phyloP scores from a whole-genome alignment of 2,888 invertebrate species.

The Meloe dianella region DNA sequence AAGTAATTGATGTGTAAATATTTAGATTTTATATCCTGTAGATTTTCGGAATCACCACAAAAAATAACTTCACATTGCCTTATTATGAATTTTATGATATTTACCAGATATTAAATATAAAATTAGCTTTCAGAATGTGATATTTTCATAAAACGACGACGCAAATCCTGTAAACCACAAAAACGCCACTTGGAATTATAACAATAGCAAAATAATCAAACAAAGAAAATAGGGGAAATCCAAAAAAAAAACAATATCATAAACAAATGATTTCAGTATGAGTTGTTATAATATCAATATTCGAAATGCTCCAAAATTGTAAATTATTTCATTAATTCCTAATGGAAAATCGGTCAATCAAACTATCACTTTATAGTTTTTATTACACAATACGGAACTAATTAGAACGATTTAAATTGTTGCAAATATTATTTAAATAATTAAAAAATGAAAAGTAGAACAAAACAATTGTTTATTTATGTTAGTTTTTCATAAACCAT shows the following conservation, averaged over 20 bases:
- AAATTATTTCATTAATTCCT: neutral
- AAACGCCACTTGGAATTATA: too few species aligned
- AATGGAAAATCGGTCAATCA: neutral
- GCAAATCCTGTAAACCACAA: too few species aligned
- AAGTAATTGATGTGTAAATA: neutral
- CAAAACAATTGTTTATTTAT: neutral
- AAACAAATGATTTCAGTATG: neutral
- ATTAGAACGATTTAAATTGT: neutral
- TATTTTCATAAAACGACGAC: neutral
- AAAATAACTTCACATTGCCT: neutral
- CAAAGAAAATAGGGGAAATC: neutral
- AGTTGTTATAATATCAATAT: neutral
- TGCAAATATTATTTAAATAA: neutral
- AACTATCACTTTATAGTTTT: neutral
- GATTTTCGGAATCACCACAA: neutral
- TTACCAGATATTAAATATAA: neutral
- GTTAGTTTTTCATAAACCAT: neutral
- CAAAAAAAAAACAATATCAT: neutral
- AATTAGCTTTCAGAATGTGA: neutral
- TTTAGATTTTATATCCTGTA: neutral
- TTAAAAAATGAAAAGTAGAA: neutral
- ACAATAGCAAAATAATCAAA: neutral
- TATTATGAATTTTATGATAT: slow-evolving; percentile 5
- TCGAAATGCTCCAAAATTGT: neutral
- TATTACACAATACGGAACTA: neutral